These are phyloP conservation scores for Scaptomyza graminum DNA, from an alignment of 1,140 invertebrate species.

Conservation along the genomic window DNA sequence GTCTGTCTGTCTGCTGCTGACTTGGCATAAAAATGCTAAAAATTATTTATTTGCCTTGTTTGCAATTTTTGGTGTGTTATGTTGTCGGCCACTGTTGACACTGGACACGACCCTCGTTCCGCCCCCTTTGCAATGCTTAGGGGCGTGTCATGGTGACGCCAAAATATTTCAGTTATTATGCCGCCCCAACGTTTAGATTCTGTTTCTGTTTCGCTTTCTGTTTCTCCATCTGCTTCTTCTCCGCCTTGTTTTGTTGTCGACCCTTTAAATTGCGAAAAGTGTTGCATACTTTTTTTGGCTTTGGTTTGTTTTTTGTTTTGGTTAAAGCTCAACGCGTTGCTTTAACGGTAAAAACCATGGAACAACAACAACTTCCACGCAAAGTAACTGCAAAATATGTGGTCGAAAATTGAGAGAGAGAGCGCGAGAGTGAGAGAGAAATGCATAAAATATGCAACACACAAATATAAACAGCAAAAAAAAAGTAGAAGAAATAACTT, in stretches of 20 bases:
- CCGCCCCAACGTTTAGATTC: slow-evolving; percentile 41
- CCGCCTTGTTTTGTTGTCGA: neutral
- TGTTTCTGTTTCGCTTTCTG: neutral
- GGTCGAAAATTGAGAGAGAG: neutral
- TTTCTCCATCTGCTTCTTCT: slow-evolving; percentile 10
- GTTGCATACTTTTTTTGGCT: slow-evolving; percentile 34
- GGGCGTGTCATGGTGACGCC: slow-evolving; percentile 58
- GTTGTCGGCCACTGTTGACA: slow-evolving; percentile 56
- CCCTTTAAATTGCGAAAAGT: slow-evolving; percentile 37
- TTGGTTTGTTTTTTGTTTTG: no score
- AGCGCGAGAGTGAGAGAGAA: slow-evolving; percentile 14
- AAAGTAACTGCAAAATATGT: slow-evolving; percentile 10
- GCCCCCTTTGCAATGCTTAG: neutral
- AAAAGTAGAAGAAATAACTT: slow-evolving; percentile 18
- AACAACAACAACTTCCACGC: slow-evolving; percentile 1
- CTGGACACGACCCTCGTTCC: slow-evolving; percentile 27
- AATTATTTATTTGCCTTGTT: slow-evolving; percentile 82
- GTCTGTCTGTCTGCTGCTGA: slow-evolving; percentile 49
- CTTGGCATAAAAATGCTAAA: slow-evolving; percentile 79
- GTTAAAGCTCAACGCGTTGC: neutral
- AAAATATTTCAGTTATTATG: slow-evolving; percentile 81
- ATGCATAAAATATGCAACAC: slow-evolving; percentile 42
- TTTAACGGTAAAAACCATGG: slow-evolving; percentile 3
- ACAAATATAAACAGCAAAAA: slow-evolving; percentile 20
- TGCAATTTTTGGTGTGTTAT: slow-evolving; percentile 60